Evolutionary conservation across 2,888 invertebrate genomes (phyloP).

Genomic region (Ormyrus nitidulus): DNA sequence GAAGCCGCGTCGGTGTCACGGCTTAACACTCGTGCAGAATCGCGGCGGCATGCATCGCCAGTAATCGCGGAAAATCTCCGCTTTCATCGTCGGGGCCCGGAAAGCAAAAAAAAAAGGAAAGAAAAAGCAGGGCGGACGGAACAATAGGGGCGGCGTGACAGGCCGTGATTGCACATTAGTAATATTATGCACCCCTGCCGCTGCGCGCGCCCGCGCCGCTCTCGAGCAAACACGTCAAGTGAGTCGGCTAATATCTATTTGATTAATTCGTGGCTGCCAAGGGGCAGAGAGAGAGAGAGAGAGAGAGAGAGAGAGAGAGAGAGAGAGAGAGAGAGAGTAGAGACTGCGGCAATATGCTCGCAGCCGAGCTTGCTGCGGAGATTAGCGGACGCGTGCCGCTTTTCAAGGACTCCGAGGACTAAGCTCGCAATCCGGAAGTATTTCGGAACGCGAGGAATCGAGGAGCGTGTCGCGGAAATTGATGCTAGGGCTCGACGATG

Average conservation of each 20-base stretch:
- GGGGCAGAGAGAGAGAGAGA: neutral
- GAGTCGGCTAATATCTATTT: slow-evolving; percentile 73
- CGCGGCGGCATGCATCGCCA: neutral
- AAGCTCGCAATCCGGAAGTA: neutral
- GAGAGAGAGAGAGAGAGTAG: neutral
- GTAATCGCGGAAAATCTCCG: slow-evolving; percentile 52
- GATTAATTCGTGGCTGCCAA: slow-evolving; percentile 67
- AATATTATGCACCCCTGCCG: slow-evolving; percentile 70
- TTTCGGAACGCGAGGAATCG: slow-evolving; percentile 5
- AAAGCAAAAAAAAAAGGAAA: neutral
- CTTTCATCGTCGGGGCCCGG: slow-evolving; percentile 24
- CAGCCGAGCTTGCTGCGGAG: neutral
- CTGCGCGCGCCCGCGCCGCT: neutral
- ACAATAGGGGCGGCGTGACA: neutral
- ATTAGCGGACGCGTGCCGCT: slow-evolving; percentile 15
- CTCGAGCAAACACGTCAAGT: slow-evolving; percentile 67
- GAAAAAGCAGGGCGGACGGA: neutral
- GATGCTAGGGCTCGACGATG: no score
- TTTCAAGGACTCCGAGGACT: no score
- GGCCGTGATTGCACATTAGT: slow-evolving; percentile 62
- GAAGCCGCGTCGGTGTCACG: slow-evolving; percentile 12
- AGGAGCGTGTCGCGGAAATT: slow-evolving; percentile 8
- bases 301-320: no score
- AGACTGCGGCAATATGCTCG: slow-evolving; percentile 45
- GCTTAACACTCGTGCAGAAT: slow-evolving; percentile 17